phyloP scores from a whole-genome alignment of 2,113 vertebrate species.

The Grammomys surdaster region DNA sequence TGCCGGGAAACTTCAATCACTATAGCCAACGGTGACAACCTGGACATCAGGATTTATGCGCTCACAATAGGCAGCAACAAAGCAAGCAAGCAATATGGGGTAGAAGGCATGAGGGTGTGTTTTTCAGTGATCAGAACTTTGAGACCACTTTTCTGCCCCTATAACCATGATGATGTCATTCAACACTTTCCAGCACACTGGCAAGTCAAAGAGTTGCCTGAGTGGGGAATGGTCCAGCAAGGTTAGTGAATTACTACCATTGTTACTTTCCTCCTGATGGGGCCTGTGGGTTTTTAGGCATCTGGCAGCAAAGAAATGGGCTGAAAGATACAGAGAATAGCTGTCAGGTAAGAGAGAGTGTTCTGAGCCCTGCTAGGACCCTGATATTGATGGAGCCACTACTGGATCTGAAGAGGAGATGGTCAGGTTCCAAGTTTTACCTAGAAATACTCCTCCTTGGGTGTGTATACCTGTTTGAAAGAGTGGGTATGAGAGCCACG shows the following conservation, averaged over 20 bases:
- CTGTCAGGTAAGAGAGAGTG: not conserved
- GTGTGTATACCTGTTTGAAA: not conserved
- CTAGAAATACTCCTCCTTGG: not conserved
- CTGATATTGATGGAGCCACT: fast-evolving
- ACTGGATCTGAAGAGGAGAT: not conserved
- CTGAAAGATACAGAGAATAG: fast-evolving
- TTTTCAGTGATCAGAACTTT: not conserved
- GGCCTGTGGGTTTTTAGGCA: not conserved
- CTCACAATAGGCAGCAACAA: not conserved
- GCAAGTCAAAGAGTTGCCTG: not conserved
- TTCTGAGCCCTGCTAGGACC: fast-evolving
- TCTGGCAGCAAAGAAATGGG: not conserved
- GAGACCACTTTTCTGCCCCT: no score
- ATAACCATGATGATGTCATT: not conserved
- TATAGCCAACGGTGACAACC: not conserved
- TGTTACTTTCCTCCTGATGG: not conserved
- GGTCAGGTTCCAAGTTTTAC: fast-evolving
- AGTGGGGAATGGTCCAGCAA: not conserved
- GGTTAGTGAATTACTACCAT: fast-evolving
- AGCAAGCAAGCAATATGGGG: no score
- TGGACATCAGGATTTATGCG: not conserved
- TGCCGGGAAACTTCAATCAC: not conserved
- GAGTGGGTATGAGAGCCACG: no score
- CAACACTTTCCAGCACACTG: not conserved
- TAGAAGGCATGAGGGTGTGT: not conserved